Evolutionary conservation across 2,888 invertebrate species (phyloP).

Genomic region (Artemia sp.): DNA sequence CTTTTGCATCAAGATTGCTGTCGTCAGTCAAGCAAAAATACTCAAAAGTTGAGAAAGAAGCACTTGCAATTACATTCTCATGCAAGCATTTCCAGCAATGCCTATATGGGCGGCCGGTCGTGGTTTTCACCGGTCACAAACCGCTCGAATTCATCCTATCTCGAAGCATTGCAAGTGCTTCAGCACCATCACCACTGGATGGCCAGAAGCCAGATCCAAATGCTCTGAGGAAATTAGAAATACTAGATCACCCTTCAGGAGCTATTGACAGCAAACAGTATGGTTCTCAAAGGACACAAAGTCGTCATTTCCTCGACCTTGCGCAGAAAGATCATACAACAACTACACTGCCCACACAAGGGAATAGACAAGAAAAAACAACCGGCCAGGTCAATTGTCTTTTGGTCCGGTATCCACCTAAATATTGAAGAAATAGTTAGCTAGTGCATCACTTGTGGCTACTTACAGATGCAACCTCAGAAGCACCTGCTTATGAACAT

Average conservation of each 20-base stretch:
- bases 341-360: conserved; percentile 26
- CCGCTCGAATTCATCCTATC: conserved; percentile 23
- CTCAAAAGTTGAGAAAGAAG: conserved; percentile 25
- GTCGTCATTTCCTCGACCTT: conserved; percentile 21
- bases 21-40: conserved; percentile 24
- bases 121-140: conserved; percentile 27
- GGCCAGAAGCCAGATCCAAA: too few relatives aligned
- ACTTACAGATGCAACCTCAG: background rate
- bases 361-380: conserved; percentile 25
- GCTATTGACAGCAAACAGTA: conserved; percentile 18
- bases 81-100: conserved; percentile 28
- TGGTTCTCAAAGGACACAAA: conserved; percentile 18
- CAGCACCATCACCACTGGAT: too few relatives aligned
- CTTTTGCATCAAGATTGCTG: background rate
- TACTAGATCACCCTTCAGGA: conserved; percentile 23
- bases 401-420: conserved; percentile 25
- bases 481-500: conserved; percentile 19
- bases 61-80: conserved; percentile 27
- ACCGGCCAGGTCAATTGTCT: conserved; percentile 25
- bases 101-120: conserved; percentile 27
- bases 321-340: conserved; percentile 22
- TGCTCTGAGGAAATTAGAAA: too few relatives aligned
- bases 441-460: conserved; percentile 17
- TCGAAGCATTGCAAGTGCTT: conserved; percentile 19
- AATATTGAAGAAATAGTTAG: conserved; percentile 16